phyloP scores from a whole-genome alignment of 2,888 invertebrate species.

The Cheilosia vulpina region DNA sequence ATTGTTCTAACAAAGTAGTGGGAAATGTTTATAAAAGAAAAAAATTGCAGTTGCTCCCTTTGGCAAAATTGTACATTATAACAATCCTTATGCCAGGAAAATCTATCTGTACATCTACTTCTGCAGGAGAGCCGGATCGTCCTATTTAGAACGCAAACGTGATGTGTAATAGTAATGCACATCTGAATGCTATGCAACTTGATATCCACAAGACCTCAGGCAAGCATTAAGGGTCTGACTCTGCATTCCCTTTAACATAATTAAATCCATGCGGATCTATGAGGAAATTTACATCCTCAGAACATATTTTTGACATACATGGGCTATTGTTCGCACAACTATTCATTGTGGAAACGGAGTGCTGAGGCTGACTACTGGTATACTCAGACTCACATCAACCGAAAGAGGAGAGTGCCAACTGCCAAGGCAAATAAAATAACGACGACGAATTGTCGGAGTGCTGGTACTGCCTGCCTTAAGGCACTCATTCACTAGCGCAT shows the following conservation, averaged over 20 bases:
- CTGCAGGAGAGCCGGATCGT: too few relatives aligned
- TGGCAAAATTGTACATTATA: too few relatives aligned
- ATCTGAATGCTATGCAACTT: too few relatives aligned
- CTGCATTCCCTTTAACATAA: conserved; percentile 13
- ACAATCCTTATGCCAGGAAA: too few relatives aligned
- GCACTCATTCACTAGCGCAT: too few relatives aligned
- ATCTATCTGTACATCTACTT: too few relatives aligned
- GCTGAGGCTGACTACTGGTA: background rate
- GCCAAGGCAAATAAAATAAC: conserved; percentile 11
- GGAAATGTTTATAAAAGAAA: too few relatives aligned
- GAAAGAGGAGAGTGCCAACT: background rate
- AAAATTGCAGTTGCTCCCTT: too few relatives aligned
- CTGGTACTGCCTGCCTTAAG: conserved; percentile 6
- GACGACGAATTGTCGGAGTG: conserved; percentile 29
- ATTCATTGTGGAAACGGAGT: conserved; percentile 19
- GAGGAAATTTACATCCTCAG: conserved; percentile 35
- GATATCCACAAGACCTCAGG: too few relatives aligned
- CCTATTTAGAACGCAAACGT: too few relatives aligned
- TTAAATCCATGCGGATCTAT: conserved; percentile 10
- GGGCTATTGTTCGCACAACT: conserved; percentile 12
- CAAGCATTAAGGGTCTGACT: background rate
- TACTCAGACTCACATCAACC: background rate
- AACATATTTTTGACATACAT: conserved; percentile 39
- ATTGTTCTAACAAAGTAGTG: too few relatives aligned
- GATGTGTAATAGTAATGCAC: too few relatives aligned